Base-by-base conservation (phyloP, 2,113 vertebrate genomes). In the Trachemys scripta region DNA sequence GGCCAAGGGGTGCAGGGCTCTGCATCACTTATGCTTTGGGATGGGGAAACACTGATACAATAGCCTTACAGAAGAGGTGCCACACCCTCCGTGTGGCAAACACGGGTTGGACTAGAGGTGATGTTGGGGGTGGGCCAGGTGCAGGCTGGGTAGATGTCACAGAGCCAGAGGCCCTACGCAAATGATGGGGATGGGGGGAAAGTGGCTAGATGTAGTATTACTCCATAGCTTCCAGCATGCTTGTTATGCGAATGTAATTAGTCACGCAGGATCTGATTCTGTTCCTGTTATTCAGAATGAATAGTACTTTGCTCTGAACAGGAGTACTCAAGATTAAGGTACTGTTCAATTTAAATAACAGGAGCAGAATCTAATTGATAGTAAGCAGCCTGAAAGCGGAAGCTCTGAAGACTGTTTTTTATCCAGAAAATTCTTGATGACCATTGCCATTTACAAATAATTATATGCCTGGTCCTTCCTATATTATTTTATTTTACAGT, bases 41-140 rank as follows among this genome's bases (percentile, higher is more conserved):
- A 10, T 57, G 92, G 2, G 0, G 0, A 38, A 0, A 1, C 10
- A 35, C 6, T 86, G 35, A 8, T 50, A 42, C 8, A 79, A 4
- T 6, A 31, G 38, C 76, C 59, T 29, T 82, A 76, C 2, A 1
- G 69, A 62, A 80, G 51, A 86, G 38, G 8, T 47, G 1, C 14
- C 0, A 0, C 29, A 12, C 25, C 88, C 45, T 80, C 35, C 35
- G 76, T 25, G 27, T 19, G 1, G 53, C 54, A 20, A 10, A 49
- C n/a, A 19, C 90, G 42, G 47, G 2, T 1, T 47, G 17, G 65
- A 25, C 35, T 85, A 85, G 19, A 72, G 19, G 5, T 20, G n/a
- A 72, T 38, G 8, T 72, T 72, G 65, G 38, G 17, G 65, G 19
- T 38, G 65, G 65, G 8, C 19, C n/a, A 38, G 17, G 10, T 5